Percentiles rank a stretch among this genome's conserved stretches.
Evolutionary conservation across 2,113 vertebrate species (phyloP).

Genomic region (Ictalurus punctatus): DNA sequence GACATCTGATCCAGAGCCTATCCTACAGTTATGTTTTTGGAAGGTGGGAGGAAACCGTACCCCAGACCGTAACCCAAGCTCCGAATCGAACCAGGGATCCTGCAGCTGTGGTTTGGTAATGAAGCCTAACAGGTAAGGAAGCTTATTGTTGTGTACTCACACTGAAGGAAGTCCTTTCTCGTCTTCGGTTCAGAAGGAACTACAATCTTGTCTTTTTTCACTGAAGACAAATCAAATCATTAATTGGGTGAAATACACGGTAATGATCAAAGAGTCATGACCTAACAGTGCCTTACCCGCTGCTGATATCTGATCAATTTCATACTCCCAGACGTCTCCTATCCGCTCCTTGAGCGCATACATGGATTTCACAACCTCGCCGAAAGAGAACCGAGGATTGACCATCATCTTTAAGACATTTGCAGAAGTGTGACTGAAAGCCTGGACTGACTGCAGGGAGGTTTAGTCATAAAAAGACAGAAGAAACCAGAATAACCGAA

Average conservation of each 20-base stretch:
- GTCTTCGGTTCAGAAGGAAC: slow-evolving; percentile 32
- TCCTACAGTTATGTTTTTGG: not conserved
- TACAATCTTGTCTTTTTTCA: slow-evolving; percentile 32
- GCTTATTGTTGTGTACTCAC: slow-evolving; percentile 20
- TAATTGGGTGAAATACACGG: not conserved
- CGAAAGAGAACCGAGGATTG: slow-evolving; percentile 44
- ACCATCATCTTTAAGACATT: not conserved
- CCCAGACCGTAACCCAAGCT: not conserved
- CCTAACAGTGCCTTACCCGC: not conserved
- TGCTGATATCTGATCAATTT: slow-evolving; percentile 8
- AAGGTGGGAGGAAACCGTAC: not conserved
- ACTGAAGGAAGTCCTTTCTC: slow-evolving; percentile 43
- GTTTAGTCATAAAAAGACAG: not conserved
- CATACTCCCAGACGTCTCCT: slow-evolving; percentile 14
- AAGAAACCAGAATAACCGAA: not conserved
- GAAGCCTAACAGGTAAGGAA: not conserved
- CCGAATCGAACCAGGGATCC: not conserved
- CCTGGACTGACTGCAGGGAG: slow-evolving; percentile 4
- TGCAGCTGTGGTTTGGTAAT: not conserved
- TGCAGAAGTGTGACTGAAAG: not conserved
- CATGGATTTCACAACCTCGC: slow-evolving; percentile 40
- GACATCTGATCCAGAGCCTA: not conserved
- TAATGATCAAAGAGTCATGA: not conserved
- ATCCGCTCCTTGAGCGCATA: slow-evolving; percentile 16
- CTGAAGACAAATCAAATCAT: slow-evolving; percentile 13